Conservation (phyloP, 2,113 vertebrate genomes). For the Catagonus wagneri region DNA sequence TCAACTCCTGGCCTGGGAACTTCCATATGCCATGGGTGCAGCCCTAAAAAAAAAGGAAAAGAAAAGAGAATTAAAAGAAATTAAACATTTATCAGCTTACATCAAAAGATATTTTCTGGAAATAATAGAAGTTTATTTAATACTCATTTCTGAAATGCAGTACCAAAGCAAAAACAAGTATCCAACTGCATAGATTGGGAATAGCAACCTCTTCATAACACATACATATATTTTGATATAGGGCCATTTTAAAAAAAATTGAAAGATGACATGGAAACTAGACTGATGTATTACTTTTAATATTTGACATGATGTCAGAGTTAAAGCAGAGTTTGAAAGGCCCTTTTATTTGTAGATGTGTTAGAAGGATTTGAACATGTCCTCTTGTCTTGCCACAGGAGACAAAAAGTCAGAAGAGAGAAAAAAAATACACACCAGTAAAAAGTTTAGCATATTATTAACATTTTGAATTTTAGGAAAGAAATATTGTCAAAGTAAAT, state of each 20-base stretch:
- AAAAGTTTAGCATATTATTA: not conserved
- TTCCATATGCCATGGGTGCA: too few relatives aligned
- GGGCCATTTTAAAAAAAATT: not conserved
- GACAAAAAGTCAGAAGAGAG: not conserved
- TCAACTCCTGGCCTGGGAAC: too few relatives aligned
- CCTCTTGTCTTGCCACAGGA: not conserved
- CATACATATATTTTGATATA: not conserved
- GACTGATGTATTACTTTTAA: not conserved
- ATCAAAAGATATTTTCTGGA: not conserved
- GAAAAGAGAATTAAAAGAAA: too few relatives aligned
- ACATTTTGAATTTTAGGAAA: not conserved
- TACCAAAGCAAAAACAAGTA: not conserved
- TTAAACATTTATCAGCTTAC: not conserved
- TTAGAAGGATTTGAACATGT: not conserved
- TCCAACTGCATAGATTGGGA: not conserved
- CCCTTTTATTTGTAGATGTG: not conserved
- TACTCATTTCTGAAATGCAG: not conserved
- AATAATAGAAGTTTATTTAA: not conserved
- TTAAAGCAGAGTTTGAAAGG: not conserved
- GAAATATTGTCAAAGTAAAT: not conserved
- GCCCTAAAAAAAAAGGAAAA: too few relatives aligned
- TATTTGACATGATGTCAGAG: not conserved
- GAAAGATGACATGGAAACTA: not conserved
- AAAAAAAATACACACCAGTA: not conserved
- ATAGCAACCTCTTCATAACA: not conserved